phyloP scores from a whole-genome alignment of 2,888 invertebrate genomes.

The Pardosa pseudoannulata region DNA sequence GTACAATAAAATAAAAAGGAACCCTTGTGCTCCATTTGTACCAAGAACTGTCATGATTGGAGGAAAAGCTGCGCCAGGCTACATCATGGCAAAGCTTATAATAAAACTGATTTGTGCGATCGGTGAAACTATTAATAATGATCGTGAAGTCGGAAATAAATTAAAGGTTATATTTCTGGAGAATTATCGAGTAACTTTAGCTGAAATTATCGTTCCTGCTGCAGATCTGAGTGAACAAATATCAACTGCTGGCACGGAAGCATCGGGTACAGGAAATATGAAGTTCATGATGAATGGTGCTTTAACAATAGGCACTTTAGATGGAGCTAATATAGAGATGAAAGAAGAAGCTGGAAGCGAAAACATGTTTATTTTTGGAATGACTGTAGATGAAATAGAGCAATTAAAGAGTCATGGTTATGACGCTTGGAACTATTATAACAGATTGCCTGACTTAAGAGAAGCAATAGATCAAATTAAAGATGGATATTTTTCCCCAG shows the following conservation, averaged over 20 bases:
- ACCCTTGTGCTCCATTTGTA: slow-evolving; percentile 88
- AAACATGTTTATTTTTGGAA: slow-evolving; percentile 98
- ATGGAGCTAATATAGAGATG: slow-evolving; percentile 99
- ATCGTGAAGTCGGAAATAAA: slow-evolving; percentile 98
- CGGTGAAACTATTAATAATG: slow-evolving; percentile 95
- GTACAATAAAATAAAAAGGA: slow-evolving; percentile 97
- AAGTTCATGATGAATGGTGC: slow-evolving; percentile 99
- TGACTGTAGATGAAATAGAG: slow-evolving; percentile 88
- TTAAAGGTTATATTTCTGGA: slow-evolving; percentile 93
- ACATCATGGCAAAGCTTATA: slow-evolving; percentile 98
- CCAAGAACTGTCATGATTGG: slow-evolving; percentile 97
- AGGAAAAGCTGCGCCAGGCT: slow-evolving; percentile 98
- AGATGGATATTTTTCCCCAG: slow-evolving; percentile 92
- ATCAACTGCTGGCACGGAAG: slow-evolving; percentile 99
- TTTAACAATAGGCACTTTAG: slow-evolving; percentile 98
- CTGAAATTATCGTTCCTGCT: slow-evolving; percentile 99
- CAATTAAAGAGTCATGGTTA: slow-evolving; percentile 84
- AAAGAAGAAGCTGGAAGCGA: slow-evolving; percentile 97
- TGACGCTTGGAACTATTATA: slow-evolving; percentile 94
- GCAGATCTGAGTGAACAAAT: slow-evolving; percentile 99
- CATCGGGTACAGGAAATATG: slow-evolving; percentile 99
- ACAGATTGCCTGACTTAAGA: slow-evolving; percentile 90
- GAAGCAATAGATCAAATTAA: slow-evolving; percentile 97
- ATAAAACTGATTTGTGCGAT: slow-evolving; percentile 97
- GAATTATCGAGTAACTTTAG: slow-evolving; percentile 98